Evolutionary conservation across 2,113 vertebrate genomes (phyloP).

Genomic region (Megalops atlanticus): DNA sequence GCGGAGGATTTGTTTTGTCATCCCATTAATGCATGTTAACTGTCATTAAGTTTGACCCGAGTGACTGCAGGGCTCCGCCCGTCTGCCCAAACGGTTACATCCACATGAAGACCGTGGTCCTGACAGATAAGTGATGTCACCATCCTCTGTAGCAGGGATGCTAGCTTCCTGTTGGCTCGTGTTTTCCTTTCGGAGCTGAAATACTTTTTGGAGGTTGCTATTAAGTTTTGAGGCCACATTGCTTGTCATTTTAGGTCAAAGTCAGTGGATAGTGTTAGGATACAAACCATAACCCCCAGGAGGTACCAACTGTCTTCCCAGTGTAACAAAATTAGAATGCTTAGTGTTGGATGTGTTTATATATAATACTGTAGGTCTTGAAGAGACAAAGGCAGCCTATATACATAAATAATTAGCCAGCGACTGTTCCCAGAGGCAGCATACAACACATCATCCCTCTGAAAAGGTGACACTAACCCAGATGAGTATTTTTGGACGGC

Average conservation of each 20-base stretch:
- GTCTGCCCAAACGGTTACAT: constrained; percentile 18
- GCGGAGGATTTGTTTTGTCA: constrained; percentile 42
- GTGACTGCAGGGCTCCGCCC: constrained; percentile 36
- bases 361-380: too few species aligned
- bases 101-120: constrained; percentile 20
- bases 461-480: neutral
- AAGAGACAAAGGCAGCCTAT: neutral
- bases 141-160: neutral
- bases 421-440: neutral
- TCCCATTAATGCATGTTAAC: constrained; percentile 49
- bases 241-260: constrained; percentile 1
- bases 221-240: neutral
- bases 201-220: constrained; percentile 1
- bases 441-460: neutral
- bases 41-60: constrained; percentile 48
- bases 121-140: constrained; percentile 19
- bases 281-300: too few species aligned
- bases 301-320: too few species aligned
- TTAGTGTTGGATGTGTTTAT: too few species aligned
- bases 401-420: neutral
- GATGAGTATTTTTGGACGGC: too few species aligned
- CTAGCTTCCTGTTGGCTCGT: neutral
- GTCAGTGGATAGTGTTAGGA: too few species aligned
- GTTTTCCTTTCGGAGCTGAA: neutral
- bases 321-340: too few species aligned